Conservation (phyloP, 2,113 vertebrate species). For the Cervus canadensis region DNA sequence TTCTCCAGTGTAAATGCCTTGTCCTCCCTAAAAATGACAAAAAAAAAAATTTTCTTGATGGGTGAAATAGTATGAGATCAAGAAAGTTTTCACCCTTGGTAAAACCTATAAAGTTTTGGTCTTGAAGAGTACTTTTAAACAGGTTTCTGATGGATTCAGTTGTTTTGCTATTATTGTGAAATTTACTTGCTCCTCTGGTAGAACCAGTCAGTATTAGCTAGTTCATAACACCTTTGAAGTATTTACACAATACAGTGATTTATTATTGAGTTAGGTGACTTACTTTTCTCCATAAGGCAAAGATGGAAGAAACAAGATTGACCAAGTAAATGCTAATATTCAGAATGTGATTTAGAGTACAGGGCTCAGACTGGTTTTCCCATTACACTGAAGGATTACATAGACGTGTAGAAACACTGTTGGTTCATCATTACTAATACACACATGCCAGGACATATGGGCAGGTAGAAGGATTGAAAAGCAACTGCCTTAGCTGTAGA, state of each 20-base stretch:
- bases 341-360: slow-evolving; percentile 60
- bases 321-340: slow-evolving; percentile 66
- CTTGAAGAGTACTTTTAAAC: slow-evolving; percentile 31
- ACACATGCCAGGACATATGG: slow-evolving; percentile 20
- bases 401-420: slow-evolving; percentile 40
- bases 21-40: neutral
- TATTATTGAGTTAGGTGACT: slow-evolving; percentile 24
- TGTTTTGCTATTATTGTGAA: slow-evolving; percentile 21
- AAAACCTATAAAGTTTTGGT: neutral
- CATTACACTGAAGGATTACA: slow-evolving; percentile 67
- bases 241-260: slow-evolving; percentile 22
- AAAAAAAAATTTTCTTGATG: neutral
- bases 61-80: neutral
- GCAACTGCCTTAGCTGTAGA: slow-evolving; percentile 35
- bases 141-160: neutral
- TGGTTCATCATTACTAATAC: slow-evolving; percentile 63
- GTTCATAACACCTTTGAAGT: neutral
- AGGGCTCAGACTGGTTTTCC: slow-evolving; percentile 54
- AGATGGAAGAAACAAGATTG: slow-evolving; percentile 52
- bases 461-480: slow-evolving; percentile 60
- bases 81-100: neutral
- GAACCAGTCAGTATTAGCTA: neutral
- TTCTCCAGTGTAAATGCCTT: neutral
- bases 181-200: neutral
- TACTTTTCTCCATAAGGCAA: slow-evolving; percentile 22